These are phyloP conservation scores for Dicentrarchus labrax DNA, from an alignment of 2,113 vertebrate species.

Conservation along the genomic window DNA sequence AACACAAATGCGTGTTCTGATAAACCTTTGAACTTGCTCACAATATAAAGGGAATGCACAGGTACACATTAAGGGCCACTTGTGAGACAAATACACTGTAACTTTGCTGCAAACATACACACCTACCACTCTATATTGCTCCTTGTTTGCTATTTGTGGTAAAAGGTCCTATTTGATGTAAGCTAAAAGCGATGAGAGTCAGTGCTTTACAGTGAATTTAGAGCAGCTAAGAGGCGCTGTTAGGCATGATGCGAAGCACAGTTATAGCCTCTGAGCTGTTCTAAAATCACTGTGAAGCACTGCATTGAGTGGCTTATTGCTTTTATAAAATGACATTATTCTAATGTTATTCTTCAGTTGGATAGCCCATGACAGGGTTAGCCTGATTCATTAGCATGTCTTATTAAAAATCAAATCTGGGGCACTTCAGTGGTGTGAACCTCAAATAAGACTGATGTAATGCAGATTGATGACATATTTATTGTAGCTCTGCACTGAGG, in stretches of 20 bases:
- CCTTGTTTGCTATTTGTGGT: conserved; percentile 59
- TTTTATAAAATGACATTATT: conserved; percentile 66
- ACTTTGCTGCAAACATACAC: conserved; percentile 33
- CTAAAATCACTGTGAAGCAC: conserved; percentile 65
- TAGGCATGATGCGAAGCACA: conserved; percentile 59
- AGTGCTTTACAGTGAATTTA: conserved; percentile 63
- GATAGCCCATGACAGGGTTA: conserved; percentile 42
- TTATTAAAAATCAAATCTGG: conserved; percentile 41
- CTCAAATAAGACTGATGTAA: conserved; percentile 20
- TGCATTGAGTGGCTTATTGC: conserved; percentile 66
- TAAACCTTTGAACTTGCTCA: conserved; percentile 48
- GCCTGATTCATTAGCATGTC: conserved; percentile 53
- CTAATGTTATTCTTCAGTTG: conserved; percentile 63
- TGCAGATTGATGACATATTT: conserved; percentile 34
- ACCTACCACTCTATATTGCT: conserved; percentile 42
- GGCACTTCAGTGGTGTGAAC: conserved; percentile 17
- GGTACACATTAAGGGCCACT: conserved; percentile 59
- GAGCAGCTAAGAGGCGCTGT: conserved; percentile 67
- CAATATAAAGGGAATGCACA: conserved; percentile 32
- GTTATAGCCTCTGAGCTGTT: conserved; percentile 69
- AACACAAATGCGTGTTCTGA: conserved; percentile 33
- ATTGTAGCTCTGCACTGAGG: neutral
- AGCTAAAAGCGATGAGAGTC: conserved; percentile 65
- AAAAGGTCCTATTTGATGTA: conserved; percentile 68
- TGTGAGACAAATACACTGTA: conserved; percentile 48